phyloP scores from a whole-genome alignment of 2,113 vertebrate genomes.

The Ictalurus punctatus region DNA sequence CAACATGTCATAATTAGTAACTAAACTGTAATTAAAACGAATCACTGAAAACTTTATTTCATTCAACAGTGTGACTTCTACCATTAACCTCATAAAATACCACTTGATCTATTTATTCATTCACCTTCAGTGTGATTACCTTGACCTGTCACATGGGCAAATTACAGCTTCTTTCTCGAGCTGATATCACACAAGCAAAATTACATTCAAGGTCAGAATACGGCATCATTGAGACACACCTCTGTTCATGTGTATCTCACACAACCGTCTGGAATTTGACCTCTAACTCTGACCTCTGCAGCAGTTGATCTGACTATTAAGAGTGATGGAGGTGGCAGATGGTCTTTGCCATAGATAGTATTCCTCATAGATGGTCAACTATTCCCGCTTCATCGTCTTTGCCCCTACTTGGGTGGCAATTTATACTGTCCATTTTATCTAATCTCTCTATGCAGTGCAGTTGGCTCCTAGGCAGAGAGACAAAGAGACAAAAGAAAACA shows the following conservation, averaged over 20 bases:
- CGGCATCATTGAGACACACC: conserved; percentile 30
- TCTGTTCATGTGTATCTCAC: neutral
- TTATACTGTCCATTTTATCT: neutral
- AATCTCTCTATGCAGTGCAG: neutral
- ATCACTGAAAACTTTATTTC: neutral
- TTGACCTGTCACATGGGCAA: neutral
- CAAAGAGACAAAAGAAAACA: neutral
- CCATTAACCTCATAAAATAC: neutral
- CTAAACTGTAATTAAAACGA: neutral
- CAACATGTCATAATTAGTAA: neutral
- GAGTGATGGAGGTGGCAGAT: neutral
- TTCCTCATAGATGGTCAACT: neutral
- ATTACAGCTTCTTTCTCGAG: neutral
- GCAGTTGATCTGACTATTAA: conserved; percentile 5
- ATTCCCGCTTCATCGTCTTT: neutral
- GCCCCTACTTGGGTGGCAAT: neutral
- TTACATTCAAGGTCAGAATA: neutral
- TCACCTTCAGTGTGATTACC: neutral
- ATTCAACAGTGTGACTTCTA: neutral
- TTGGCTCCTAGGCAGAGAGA: conserved; percentile 14
- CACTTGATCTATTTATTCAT: neutral
- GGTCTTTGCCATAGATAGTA: neutral
- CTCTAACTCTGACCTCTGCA: neutral
- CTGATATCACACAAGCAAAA: neutral
- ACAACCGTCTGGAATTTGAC: conserved; percentile 1